Conservation (phyloP, 2,888 invertebrate genomes). For the Xylota segnis region DNA sequence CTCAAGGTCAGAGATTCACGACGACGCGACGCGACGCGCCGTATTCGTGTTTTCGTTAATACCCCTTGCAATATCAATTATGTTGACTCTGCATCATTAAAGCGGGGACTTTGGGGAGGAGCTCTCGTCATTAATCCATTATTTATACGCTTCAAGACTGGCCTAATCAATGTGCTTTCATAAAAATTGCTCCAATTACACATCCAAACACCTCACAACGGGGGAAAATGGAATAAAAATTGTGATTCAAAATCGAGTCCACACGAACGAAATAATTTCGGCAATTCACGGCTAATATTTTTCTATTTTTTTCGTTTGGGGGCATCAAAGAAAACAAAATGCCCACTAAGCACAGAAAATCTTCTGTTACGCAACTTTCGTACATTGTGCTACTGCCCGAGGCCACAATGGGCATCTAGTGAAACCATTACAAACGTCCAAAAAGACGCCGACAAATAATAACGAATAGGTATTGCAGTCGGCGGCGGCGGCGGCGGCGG, state of each 20-base stretch:
- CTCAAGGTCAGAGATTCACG: slow-evolving; percentile 68
- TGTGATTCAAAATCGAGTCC: slow-evolving; percentile 49
- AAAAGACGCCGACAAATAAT: slow-evolving; percentile 67
- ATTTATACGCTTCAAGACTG: slow-evolving; percentile 53
- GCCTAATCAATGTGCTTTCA: slow-evolving; percentile 64
- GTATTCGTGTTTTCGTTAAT: slow-evolving; percentile 20
- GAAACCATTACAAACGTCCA: slow-evolving; percentile 72
- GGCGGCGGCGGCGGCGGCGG: not conserved
- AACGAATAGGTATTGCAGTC: slow-evolving; percentile 60
- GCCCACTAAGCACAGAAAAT: slow-evolving; percentile 71
- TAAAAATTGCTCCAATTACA: slow-evolving; percentile 73
- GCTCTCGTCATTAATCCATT: slow-evolving; percentile 53
- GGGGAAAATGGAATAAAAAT: slow-evolving; percentile 24
- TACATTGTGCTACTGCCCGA: slow-evolving; percentile 71
- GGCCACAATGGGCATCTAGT: slow-evolving; percentile 72
- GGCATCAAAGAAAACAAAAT: slow-evolving; percentile 65
- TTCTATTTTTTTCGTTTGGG: slow-evolving; percentile 41
- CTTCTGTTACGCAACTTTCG: slow-evolving; percentile 71
- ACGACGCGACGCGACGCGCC: slow-evolving; percentile 8
- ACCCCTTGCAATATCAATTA: slow-evolving; percentile 56
- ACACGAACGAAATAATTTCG: slow-evolving; percentile 67
- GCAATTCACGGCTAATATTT: slow-evolving; percentile 72
- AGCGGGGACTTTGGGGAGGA: slow-evolving; percentile 41
- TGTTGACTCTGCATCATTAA: slow-evolving; percentile 44
- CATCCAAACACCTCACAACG: slow-evolving; percentile 60